These are phyloP conservation scores for Teleiodes luculella DNA, from an alignment of 2,888 invertebrate genomes.

Conservation along the genomic window DNA sequence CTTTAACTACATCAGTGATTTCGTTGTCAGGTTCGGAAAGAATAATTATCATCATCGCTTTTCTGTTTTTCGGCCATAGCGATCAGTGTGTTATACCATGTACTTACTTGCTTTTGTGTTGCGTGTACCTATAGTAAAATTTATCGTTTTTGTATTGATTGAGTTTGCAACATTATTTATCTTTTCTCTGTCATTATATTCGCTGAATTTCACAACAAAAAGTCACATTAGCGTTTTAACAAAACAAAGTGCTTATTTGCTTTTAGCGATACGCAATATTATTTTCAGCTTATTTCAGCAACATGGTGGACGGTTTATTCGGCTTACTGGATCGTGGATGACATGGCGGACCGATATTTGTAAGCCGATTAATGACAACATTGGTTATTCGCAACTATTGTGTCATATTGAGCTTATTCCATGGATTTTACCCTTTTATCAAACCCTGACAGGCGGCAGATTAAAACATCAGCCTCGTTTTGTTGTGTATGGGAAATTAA, in stretches of 20 bases:
- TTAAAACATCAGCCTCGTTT: background rate
- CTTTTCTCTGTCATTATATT: background rate
- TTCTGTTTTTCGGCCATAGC: too few species aligned
- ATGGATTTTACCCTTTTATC: slow-evolving; percentile 1
- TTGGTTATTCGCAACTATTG: slow-evolving; percentile 5
- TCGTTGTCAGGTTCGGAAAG: too few species aligned
- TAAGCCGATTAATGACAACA: slow-evolving; percentile 18
- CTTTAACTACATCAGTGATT: too few species aligned
- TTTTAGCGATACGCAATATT: slow-evolving; percentile 21
- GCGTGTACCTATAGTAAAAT: too few species aligned
- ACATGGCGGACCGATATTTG: slow-evolving; percentile 15
- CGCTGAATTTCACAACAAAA: background rate
- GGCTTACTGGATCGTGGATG: slow-evolving; percentile 24
- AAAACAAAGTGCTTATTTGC: slow-evolving; percentile 21
- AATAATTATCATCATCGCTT: too few species aligned
- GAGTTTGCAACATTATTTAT: background rate
- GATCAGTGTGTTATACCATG: too few species aligned
- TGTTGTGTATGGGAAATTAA: background rate
- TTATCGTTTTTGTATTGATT: too few species aligned
- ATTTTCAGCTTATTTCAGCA: slow-evolving; percentile 11
- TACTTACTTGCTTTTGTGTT: too few species aligned
- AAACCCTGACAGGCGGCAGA: background rate
- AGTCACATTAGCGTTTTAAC: background rate
- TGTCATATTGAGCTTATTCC: background rate
- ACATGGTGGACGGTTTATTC: background rate